Percentiles rank a stretch among this genome's conserved stretches.
phyloP scores from a whole-genome alignment of 2,797 vertebrate species.

The Acanthurus tractus region DNA sequence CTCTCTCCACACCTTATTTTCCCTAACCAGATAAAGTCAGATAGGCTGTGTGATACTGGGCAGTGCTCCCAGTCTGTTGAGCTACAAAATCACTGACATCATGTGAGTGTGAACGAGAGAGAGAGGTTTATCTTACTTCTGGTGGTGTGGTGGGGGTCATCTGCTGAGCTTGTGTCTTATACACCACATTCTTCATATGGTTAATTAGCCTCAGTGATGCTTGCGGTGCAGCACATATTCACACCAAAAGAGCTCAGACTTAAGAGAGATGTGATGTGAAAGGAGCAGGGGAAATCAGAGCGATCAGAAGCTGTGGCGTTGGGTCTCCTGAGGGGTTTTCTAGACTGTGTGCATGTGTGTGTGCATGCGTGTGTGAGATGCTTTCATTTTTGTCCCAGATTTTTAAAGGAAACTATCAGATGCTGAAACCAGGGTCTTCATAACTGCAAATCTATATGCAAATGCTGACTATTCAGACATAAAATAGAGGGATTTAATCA shows the following conservation, averaged over 20 bases:
- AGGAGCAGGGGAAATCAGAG: slow-evolving; percentile 46
- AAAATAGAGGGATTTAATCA: slow-evolving; percentile 53
- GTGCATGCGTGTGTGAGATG: slow-evolving; percentile 4
- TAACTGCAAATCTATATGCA: slow-evolving; percentile 60
- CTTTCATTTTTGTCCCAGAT: slow-evolving; percentile 73
- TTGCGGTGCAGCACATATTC: slow-evolving; percentile 21
- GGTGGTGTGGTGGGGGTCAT: slow-evolving; percentile 28
- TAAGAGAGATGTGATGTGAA: slow-evolving; percentile 45
- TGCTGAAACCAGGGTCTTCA: slow-evolving; percentile 36
- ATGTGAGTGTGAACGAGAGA: background rate
- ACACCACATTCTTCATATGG: slow-evolving; percentile 30
- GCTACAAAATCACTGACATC: slow-evolving; percentile 33
- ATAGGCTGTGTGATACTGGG: slow-evolving; percentile 34
- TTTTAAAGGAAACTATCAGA: slow-evolving; percentile 47
- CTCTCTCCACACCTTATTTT: slow-evolving; percentile 30
- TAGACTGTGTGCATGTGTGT: background rate
- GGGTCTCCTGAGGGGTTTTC: slow-evolving; percentile 52
- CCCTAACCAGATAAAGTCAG: slow-evolving; percentile 36
- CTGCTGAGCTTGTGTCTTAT: slow-evolving; percentile 54
- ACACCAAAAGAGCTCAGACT: slow-evolving; percentile 44
- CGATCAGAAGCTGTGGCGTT: slow-evolving; percentile 35
- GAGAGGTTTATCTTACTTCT: slow-evolving; percentile 26
- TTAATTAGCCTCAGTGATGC: slow-evolving; percentile 51
- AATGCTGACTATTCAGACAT: slow-evolving; percentile 49
- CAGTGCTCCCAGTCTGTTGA: slow-evolving; percentile 31